Evolutionary conservation across 2,113 vertebrate species (phyloP).

Genomic region (Hippoglossus stenolepis): DNA sequence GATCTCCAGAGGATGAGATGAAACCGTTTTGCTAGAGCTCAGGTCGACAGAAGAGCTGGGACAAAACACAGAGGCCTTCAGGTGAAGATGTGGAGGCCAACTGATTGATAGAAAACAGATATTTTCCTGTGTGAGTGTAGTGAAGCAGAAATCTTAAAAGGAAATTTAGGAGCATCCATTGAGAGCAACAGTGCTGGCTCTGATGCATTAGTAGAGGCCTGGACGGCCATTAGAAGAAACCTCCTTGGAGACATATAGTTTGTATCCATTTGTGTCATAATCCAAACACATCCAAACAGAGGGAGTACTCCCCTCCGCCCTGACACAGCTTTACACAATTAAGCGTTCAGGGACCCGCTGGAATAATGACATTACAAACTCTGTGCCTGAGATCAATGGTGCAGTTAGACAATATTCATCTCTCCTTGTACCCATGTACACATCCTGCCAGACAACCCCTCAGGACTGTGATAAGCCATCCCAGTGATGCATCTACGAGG

Average conservation of each 20-base stretch:
- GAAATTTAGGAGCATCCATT: slow-evolving; percentile 37
- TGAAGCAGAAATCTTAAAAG: slow-evolving; percentile 24
- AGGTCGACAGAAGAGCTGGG: neutral
- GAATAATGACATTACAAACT: slow-evolving; percentile 75
- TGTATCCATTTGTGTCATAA: slow-evolving; percentile 78
- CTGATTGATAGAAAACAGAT: slow-evolving; percentile 9
- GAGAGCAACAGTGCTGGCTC: slow-evolving; percentile 16
- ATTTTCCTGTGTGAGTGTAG: neutral
- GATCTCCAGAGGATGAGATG: slow-evolving; percentile 11
- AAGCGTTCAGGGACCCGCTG: slow-evolving; percentile 48
- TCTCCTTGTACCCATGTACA: slow-evolving; percentile 27
- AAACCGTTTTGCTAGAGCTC: neutral
- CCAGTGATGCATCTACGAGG: slow-evolving; percentile 16
- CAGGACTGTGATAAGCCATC: slow-evolving; percentile 32
- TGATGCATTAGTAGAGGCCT: slow-evolving; percentile 57
- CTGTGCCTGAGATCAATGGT: slow-evolving; percentile 61
- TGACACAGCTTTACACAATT: slow-evolving; percentile 74
- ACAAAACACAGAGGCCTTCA: neutral
- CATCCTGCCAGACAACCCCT: slow-evolving; percentile 47
- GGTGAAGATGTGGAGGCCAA: neutral
- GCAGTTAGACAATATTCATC: slow-evolving; percentile 66
- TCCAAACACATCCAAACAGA: slow-evolving; percentile 68
- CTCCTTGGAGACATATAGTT: slow-evolving; percentile 67
- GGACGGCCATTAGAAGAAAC: slow-evolving; percentile 60
- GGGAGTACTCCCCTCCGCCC: slow-evolving; percentile 52